These are phyloP conservation scores for Dyspetes luteomarginatus DNA, from an alignment of 2,888 invertebrate genomes.

Conservation along the genomic window DNA sequence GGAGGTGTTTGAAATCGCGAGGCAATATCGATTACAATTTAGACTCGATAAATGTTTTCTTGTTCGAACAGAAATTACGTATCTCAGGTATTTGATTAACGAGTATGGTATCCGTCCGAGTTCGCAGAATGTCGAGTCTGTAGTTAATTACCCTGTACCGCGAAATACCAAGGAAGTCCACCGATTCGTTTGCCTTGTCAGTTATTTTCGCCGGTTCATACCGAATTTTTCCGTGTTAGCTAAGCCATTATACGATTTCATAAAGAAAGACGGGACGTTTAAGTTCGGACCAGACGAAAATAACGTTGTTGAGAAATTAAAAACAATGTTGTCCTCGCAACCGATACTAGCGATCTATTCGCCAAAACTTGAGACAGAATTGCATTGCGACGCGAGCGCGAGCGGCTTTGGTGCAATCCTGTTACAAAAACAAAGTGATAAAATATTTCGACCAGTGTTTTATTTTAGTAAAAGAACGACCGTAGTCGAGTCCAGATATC, in stretches of 20 bases:
- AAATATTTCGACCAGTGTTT: constrained; percentile 67
- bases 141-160: constrained; percentile 10
- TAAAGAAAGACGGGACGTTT: constrained; percentile 58
- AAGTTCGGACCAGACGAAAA: constrained; percentile 67
- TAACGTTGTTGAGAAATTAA: constrained; percentile 67
- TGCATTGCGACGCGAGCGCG: constrained; percentile 76
- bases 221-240: neutral
- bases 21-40: constrained; percentile 26
- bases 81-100: constrained; percentile 36
- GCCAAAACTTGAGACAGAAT: constrained; percentile 71
- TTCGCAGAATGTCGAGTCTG: constrained; percentile 4
- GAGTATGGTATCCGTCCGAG: constrained; percentile 3
- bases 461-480: constrained; percentile 73
- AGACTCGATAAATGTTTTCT: constrained; percentile 49
- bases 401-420: constrained; percentile 74
- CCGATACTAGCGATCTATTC: constrained; percentile 75
- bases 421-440: constrained; percentile 71
- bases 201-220: constrained; percentile 39
- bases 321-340: constrained; percentile 57
- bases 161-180: constrained; percentile 31
- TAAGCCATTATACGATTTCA: constrained; percentile 8
- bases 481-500: constrained; percentile 70
- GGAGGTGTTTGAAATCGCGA: constrained; percentile 43
- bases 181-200: constrained; percentile 15
- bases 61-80: constrained; percentile 46